Evolutionary conservation across 2,113 vertebrate genomes (phyloP).

Genomic region (Perccottus glenii): DNA sequence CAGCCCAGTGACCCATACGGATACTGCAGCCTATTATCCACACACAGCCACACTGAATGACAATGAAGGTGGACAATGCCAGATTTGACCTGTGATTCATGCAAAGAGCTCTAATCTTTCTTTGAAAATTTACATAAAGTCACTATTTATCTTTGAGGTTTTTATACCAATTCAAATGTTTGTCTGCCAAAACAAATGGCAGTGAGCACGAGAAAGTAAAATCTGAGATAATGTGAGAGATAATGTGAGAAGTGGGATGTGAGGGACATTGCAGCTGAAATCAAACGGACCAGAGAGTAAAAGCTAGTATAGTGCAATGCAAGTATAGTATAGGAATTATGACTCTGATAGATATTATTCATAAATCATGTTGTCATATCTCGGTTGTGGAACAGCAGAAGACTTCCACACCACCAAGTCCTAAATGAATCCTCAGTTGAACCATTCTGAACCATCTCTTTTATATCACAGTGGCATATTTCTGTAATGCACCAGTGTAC

Average conservation of each 20-base stretch:
- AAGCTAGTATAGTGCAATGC: constrained; percentile 14
- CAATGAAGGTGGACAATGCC: constrained; percentile 6
- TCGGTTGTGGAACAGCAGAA: constrained; percentile 34
- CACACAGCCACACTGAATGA: neutral
- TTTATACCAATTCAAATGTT: constrained; percentile 18
- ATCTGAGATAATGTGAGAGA: constrained; percentile 1
- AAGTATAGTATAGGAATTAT: constrained; percentile 55
- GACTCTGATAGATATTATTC: constrained; percentile 60
- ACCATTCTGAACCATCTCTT: constrained; percentile 35
- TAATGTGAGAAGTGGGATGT: constrained; percentile 54
- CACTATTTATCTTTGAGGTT: neutral
- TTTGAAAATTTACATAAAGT: too few species aligned
- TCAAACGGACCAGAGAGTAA: constrained; percentile 45
- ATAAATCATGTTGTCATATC: constrained; percentile 57
- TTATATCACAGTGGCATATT: constrained; percentile 35
- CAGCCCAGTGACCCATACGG: neutral
- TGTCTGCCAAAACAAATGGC: constrained; percentile 42
- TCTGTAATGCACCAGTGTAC: constrained; percentile 8
- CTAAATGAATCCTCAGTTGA: constrained; percentile 19
- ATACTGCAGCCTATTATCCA: neutral
- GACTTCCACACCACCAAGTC: neutral
- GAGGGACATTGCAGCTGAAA: constrained; percentile 57
- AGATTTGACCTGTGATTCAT: constrained; percentile 2
- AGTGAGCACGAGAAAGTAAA: constrained; percentile 20
- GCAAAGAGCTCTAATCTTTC: neutral